Evolutionary conservation across 2,797 vertebrate genomes (phyloP).

Genomic region (Sphaeramia orbicularis): DNA sequence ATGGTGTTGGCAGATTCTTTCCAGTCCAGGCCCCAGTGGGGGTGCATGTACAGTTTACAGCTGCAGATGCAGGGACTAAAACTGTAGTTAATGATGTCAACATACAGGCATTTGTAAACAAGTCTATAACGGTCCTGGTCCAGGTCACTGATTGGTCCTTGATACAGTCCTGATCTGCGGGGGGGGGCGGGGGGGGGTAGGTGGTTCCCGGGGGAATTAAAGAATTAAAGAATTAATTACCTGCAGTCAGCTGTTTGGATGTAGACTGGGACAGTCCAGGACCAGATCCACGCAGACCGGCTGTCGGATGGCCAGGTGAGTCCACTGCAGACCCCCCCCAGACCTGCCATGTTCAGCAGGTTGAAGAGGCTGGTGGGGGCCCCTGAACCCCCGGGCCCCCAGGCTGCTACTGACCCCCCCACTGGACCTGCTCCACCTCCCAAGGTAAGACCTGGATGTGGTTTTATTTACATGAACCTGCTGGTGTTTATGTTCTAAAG

Average conservation of each 20-base stretch:
- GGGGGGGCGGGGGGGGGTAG: constrained; percentile 48
- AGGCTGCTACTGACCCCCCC: constrained; percentile 1
- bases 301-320: constrained; percentile 1
- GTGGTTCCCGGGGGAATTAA: constrained; percentile 71
- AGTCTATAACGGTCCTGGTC: background rate
- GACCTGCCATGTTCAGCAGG: constrained; percentile 72
- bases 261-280: constrained; percentile 4
- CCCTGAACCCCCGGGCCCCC: constrained; percentile 47
- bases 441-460: constrained; percentile 66
- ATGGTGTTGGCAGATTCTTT: too few relatives aligned
- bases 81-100: too few relatives aligned
- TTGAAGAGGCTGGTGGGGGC: constrained; percentile 63
- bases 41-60: too few relatives aligned
- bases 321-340: constrained; percentile 1
- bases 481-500: background rate
- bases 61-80: too few relatives aligned
- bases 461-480: background rate
- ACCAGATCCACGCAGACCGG: background rate
- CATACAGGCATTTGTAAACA: too few relatives aligned
- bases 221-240: constrained; percentile 62
- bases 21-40: too few relatives aligned
- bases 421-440: constrained; percentile 44
- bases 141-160: constrained; percentile 30
- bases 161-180: constrained; percentile 16
- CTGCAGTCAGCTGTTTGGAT: constrained; percentile 51